Evolutionary conservation across 2,797 vertebrate genomes (phyloP).

Genomic region (Dryobates pubescens): DNA sequence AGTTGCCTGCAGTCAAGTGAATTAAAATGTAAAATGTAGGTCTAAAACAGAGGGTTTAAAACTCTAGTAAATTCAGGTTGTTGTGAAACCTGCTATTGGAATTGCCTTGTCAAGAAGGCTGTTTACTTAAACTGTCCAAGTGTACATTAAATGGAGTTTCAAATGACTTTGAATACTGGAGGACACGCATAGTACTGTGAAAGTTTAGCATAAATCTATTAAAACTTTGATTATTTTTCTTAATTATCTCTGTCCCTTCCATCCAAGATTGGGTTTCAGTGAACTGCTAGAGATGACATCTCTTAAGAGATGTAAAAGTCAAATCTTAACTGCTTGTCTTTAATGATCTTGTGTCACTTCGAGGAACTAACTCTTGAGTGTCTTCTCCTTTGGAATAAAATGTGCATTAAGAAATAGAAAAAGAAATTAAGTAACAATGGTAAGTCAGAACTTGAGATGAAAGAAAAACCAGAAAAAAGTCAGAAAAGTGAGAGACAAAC

Average conservation of each 20-base stretch:
- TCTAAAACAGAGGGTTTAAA: constrained; percentile 19
- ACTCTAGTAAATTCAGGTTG: background rate
- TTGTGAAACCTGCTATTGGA: background rate
- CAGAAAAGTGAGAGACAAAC: background rate
- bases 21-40: constrained; percentile 22
- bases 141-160: background rate
- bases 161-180: background rate
- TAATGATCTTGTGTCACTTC: background rate
- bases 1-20: constrained; percentile 27
- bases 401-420: background rate
- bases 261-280: background rate
- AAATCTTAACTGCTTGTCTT: background rate
- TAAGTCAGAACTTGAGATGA: background rate
- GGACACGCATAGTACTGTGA: background rate
- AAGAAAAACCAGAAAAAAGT: background rate
- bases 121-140: background rate
- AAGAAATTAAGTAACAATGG: background rate
- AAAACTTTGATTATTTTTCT: background rate
- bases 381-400: background rate
- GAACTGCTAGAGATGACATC: background rate
- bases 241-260: background rate
- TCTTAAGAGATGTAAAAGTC: background rate
- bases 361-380: background rate
- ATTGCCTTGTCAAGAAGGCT: background rate
- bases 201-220: background rate